A percentile compares a stretch with the other conserved stretches of the same genome.
These are phyloP conservation scores for Megaceryle maxima DNA, from an alignment of 2,113 vertebrate species.

Conservation along the genomic window DNA sequence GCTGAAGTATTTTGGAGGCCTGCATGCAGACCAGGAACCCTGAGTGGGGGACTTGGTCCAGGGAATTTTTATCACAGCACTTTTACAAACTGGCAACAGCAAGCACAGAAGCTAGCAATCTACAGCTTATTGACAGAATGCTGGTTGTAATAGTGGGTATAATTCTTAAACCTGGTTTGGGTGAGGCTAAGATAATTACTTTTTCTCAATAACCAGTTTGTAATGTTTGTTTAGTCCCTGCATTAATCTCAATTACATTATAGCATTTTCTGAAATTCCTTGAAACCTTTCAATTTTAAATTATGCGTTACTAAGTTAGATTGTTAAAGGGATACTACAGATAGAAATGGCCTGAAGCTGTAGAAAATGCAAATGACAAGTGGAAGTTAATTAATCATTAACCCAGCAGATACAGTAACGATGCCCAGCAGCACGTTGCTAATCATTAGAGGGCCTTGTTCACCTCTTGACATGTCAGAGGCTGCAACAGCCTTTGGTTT, in stretches of 20 bases:
- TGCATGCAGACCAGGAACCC: background rate
- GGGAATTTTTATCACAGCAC: background rate
- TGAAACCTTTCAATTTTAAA: slow-evolving; percentile 48
- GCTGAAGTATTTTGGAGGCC: background rate
- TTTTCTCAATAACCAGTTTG: slow-evolving; percentile 25
- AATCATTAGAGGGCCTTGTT: slow-evolving; percentile 26
- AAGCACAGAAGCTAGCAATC: background rate
- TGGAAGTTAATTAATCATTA: slow-evolving; percentile 50
- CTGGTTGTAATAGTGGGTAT: background rate
- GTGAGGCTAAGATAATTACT: background rate
- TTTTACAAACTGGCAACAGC: background rate
- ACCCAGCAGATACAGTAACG: background rate
- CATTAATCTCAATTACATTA: slow-evolving; percentile 45
- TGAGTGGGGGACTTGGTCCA: background rate
- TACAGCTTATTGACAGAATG: background rate
- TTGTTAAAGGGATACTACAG: slow-evolving; percentile 48
- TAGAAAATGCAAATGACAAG: slow-evolving; percentile 29
- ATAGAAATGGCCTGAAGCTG: slow-evolving; percentile 35
- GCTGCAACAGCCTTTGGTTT: background rate
- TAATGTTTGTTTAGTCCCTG: slow-evolving; percentile 21
- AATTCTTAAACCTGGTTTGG: background rate
- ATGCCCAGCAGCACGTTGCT: slow-evolving; percentile 23
- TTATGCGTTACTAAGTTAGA: slow-evolving; percentile 43
- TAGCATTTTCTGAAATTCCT: slow-evolving; percentile 11
- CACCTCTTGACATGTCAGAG: background rate